A percentile compares a stretch with the other conserved stretches of the same genome.
These are phyloP conservation scores for Catotricha subobsoleta DNA, from an alignment of 2,888 invertebrate species.

Conservation along the genomic window DNA sequence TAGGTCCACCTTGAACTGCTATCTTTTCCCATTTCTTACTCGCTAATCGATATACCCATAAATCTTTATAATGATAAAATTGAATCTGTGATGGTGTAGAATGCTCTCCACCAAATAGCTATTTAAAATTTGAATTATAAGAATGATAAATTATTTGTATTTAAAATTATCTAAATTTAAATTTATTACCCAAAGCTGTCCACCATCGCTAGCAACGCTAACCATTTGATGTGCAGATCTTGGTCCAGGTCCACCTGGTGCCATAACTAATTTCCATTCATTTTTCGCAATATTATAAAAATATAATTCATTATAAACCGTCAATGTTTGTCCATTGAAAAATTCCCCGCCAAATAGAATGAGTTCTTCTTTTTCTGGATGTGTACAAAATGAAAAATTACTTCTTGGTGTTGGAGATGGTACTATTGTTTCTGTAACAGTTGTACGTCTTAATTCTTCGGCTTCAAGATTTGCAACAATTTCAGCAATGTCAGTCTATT, in stretches of 20 bases:
- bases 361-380: constrained; percentile 75
- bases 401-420: constrained; percentile 54
- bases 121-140: neutral
- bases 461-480: constrained; percentile 61
- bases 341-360: constrained; percentile 86
- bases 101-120: constrained; percentile 80
- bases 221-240: constrained; percentile 80
- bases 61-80: constrained; percentile 81
- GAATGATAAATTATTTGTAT: neutral
- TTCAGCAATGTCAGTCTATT: constrained; percentile 60
- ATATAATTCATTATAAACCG: constrained; percentile 68
- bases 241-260: constrained; percentile 74
- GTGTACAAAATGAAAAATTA: constrained; percentile 61
- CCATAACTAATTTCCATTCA: constrained; percentile 62
- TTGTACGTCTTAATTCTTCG: constrained; percentile 50
- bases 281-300: constrained; percentile 63
- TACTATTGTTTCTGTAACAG: constrained; percentile 46
- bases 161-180: neutral
- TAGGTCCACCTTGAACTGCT: constrained; percentile 53
- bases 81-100: constrained; percentile 78
- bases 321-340: constrained; percentile 72
- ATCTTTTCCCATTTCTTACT: constrained; percentile 74
- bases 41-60: constrained; percentile 69
- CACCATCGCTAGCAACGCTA: constrained; percentile 43
- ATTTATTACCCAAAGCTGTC: constrained; percentile 42